Base-by-base conservation (phyloP, 2,113 vertebrate species). In the Talpa occidentalis region DNA sequence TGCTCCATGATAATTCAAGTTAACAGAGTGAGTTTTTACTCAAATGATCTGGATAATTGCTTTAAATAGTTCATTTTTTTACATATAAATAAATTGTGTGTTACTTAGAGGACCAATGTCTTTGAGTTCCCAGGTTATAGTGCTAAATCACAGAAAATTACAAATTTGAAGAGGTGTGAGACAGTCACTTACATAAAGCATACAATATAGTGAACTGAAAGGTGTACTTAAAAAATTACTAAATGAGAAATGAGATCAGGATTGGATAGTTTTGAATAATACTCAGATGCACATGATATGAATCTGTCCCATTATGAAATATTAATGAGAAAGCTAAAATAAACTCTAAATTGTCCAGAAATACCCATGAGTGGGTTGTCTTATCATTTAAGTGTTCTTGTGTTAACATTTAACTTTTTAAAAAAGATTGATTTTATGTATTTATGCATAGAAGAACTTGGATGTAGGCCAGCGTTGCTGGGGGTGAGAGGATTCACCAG, bases 1-100 rank as follows among this genome's bases (percentile, higher is more conserved):
- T 60, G 26, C 5, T 74, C 26, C n/a, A 92, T 14, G 15, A 81
- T 89, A 32, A 70, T 70, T 77, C 72, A 59, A 17, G 22, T 6
- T 52, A 94, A 64, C 10, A 62, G 84, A 84, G 9, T 62, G 32
- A 82, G 17, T 80, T 66, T 91, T 87, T 85, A 56, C 24, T 78
- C 47, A 76, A 88, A 47, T 89, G 26, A 86, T 86, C 69, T 85
- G 6, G 40, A 66, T 77, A 76, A 82, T 66, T 80, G n/a, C 2
- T 22, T 91, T 81, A 91, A 60, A n/a, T 59, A 37, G 56, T 78
- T 90, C 32, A 76, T 54, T 70, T 96, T 90, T 22, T 30, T n/a
- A n/a, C 11, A 83, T 72, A 6, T 32, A 94, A 89, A 70, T 30
- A 64, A 10, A 44, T 44, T 92, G 62, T 40, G 4, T 49, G 54